Conservation (phyloP, 2,113 vertebrate species). For the Cebus imitator region DNA sequence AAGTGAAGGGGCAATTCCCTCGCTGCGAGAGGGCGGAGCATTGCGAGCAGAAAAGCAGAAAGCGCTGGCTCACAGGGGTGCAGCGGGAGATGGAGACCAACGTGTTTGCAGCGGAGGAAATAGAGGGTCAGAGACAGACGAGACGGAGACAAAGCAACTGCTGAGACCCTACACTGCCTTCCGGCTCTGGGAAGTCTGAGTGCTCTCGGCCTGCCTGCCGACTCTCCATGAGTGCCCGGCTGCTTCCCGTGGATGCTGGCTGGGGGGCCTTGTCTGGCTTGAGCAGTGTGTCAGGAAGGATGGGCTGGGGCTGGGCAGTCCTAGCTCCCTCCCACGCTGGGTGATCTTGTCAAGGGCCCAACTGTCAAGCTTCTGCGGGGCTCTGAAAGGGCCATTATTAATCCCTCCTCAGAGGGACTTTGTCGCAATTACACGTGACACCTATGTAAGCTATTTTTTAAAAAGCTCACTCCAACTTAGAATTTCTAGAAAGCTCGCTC, state of each 20-base stretch:
- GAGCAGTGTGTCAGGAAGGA: fast-evolving
- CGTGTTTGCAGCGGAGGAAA: fast-evolving
- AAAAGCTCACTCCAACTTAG: not conserved
- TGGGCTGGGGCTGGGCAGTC: fast-evolving
- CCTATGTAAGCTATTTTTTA: too few species aligned
- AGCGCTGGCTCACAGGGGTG: not conserved
- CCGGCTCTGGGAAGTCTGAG: too few species aligned
- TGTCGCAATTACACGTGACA: not conserved
- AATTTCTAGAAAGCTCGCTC: not conserved
- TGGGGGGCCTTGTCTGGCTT: fast-evolving
- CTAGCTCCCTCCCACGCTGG: too few species aligned
- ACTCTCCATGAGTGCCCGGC: fast-evolving
- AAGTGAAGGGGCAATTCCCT: fast-evolving
- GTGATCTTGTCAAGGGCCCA: not conserved
- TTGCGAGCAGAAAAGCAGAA: too few species aligned
- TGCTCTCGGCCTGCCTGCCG: too few species aligned
- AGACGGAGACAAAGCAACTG: not conserved
- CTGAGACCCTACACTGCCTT: too few species aligned
- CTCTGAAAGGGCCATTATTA: not conserved
- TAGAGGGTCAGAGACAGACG: not conserved
- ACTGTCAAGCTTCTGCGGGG: fast-evolving
- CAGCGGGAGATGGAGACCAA: fast-evolving
- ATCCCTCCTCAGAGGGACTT: fast-evolving
- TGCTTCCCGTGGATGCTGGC: too few species aligned
- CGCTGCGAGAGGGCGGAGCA: fast-evolving